Base-by-base conservation (phyloP, 2,113 vertebrate species). In the Barnardius zonarius region DNA sequence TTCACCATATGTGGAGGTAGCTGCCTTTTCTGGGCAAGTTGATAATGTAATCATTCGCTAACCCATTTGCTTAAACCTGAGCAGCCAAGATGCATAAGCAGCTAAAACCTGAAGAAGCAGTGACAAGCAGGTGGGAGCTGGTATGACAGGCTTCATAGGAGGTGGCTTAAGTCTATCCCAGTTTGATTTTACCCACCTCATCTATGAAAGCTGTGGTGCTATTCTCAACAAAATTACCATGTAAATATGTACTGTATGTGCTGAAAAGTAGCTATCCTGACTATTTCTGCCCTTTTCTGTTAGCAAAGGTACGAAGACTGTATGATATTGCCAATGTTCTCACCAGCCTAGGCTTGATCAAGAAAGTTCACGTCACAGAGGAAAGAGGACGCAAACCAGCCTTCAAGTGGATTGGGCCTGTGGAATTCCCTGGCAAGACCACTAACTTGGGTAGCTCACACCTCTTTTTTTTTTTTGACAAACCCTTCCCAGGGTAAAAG, bases 281-380 rank as follows among this genome's bases (percentile, higher is more conserved):
- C 51, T 59, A 12, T 75, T 81, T 73, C 67, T 96, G 90, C 46
- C 19, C 74, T 85, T 94, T 49, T 14, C 67, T 66, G 5, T 48
- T 97, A 99, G 99, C 99, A 55, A 99, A 99, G 96, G 99, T 99
- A 90, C 98, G 99, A 41, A 98, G 99, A 46, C 96, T 99, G 18
- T 99, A 99, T 63, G 99, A 99, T 95, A 99, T 99, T 0, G 99
- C 99, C 74, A 99, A 99, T 1, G 99, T 99, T 52, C 97, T 99
- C 97, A 99, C 99, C 89, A 99, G 99, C 97, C 96, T 99, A 85
- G 94, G 86, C 70, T 98, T 99, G 83, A 99, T 99, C 75, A 98
- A 98, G 97, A 99, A 99, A 96, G 98, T 99, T 48, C 98, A 99
- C 0, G 98, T 99, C 7, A 98, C 98, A 0, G 99, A 99, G 94